These are phyloP conservation scores for Falco concolor DNA, from an alignment of 2,797 vertebrate genomes.

Conservation along the genomic window DNA sequence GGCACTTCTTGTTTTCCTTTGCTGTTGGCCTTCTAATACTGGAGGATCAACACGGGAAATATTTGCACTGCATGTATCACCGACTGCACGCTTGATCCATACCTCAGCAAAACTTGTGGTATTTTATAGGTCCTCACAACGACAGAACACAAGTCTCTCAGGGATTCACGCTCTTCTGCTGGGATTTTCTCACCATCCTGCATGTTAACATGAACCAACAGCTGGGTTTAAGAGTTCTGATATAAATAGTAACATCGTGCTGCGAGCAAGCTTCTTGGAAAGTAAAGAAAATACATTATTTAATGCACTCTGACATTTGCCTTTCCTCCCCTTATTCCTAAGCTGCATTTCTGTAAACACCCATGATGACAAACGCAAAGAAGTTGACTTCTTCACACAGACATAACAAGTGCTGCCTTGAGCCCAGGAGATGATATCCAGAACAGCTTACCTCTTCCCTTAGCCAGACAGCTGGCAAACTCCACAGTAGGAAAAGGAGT, in stretches of 20 bases:
- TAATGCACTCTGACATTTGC: slow-evolving; percentile 46
- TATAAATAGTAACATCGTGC: slow-evolving; percentile 73
- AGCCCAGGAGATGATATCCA: background rate
- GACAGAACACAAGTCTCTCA: slow-evolving; percentile 49
- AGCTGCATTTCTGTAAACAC: slow-evolving; percentile 36
- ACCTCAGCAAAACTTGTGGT: slow-evolving; percentile 34
- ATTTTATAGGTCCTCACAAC: slow-evolving; percentile 59
- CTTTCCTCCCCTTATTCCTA: slow-evolving; percentile 42
- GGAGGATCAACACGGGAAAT: slow-evolving; percentile 1
- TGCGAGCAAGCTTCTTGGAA: slow-evolving; percentile 49
- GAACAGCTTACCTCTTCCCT: slow-evolving; percentile 17
- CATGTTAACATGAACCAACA: slow-evolving; percentile 73
- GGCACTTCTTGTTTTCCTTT: background rate
- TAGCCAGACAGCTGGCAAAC: background rate
- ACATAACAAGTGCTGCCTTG: background rate
- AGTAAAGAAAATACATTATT: slow-evolving; percentile 51
- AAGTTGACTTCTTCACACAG: background rate
- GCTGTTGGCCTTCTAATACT: background rate
- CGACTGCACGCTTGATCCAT: background rate
- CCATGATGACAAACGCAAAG: slow-evolving; percentile 23
- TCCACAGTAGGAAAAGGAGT: background rate
- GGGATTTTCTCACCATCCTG: slow-evolving; percentile 72
- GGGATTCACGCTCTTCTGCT: slow-evolving; percentile 67
- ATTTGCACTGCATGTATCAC: background rate
- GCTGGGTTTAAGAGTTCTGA: slow-evolving; percentile 67